phyloP scores from a whole-genome alignment of 2,888 invertebrate genomes.

The Brenthis ino region DNA sequence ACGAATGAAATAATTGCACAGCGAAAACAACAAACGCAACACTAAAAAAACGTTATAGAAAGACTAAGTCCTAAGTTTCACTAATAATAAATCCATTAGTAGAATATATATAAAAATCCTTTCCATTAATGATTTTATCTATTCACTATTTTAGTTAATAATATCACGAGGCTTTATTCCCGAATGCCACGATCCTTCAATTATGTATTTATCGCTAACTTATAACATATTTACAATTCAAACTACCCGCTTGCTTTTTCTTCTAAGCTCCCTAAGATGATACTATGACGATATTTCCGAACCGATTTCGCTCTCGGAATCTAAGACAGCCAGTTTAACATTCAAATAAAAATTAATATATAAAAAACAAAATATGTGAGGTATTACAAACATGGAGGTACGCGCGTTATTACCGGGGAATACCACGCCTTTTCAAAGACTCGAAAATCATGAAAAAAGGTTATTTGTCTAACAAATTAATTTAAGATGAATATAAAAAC shows the following conservation, averaged over 20 bases:
- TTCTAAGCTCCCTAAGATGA: constrained; percentile 72
- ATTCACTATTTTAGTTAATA: constrained; percentile 79
- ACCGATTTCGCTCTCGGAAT: constrained; percentile 51
- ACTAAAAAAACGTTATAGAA: constrained; percentile 63
- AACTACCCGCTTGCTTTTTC: constrained; percentile 75
- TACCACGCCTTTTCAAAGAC: constrained; percentile 42
- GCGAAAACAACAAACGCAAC: constrained; percentile 80
- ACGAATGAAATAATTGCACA: constrained; percentile 73
- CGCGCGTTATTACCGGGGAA: constrained; percentile 55
- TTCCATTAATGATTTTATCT: constrained; percentile 81
- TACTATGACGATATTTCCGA: constrained; percentile 51
- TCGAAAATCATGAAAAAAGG: constrained; percentile 32
- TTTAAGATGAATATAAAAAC: constrained; percentile 58
- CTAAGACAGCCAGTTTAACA: constrained; percentile 61
- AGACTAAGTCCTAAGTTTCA: constrained; percentile 75
- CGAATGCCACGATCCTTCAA: constrained; percentile 72
- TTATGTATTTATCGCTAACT: constrained; percentile 66
- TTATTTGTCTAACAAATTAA: constrained; percentile 43
- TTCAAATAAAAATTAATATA: constrained; percentile 72
- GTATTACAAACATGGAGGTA: constrained; percentile 74
- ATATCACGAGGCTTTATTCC: constrained; percentile 80
- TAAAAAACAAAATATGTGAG: constrained; percentile 78
- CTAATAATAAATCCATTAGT: constrained; percentile 80
- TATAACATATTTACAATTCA: constrained; percentile 78
- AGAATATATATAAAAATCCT: constrained; percentile 82